These are phyloP conservation scores for Paracanthobrama guichenoti DNA, from an alignment of 2,113 vertebrate species.

Conservation along the genomic window DNA sequence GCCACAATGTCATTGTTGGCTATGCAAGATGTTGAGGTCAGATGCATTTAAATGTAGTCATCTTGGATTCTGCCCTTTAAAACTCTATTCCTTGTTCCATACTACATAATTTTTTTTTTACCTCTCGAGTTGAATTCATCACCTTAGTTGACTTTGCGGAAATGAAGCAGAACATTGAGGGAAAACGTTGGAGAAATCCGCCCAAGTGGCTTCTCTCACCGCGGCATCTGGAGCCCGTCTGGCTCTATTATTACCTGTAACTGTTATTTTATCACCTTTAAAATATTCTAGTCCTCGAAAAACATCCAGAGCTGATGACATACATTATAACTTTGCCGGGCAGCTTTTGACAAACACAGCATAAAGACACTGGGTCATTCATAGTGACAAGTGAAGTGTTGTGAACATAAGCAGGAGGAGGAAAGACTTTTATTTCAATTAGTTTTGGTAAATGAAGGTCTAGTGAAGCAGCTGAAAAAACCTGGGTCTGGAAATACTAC, in stretches of 20 bases:
- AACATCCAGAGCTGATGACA: conserved; percentile 33
- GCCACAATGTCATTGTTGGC: conserved; percentile 24
- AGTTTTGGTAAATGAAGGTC: conserved; percentile 36
- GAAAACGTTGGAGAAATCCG: conserved; percentile 25
- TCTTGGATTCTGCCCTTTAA: conserved; percentile 18
- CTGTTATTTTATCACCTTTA: conserved; percentile 46
- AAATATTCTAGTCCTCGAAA: conserved; percentile 43
- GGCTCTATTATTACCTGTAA: conserved; percentile 38
- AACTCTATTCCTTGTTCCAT: conserved; percentile 20
- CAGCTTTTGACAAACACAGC: conserved; percentile 16
- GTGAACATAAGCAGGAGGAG: conserved; percentile 26
- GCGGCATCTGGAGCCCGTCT: conserved; percentile 35
- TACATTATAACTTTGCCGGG: conserved; percentile 17
- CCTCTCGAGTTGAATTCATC: conserved; percentile 31
- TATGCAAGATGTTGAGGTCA: not conserved
- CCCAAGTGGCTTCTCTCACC: conserved; percentile 37
- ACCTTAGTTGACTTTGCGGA: conserved; percentile 33
- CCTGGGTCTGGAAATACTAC: conserved; percentile 28
- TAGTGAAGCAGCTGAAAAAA: conserved; percentile 37
- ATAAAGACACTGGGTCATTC: conserved; percentile 45
- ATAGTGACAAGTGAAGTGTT: conserved; percentile 44
- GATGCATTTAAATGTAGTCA: conserved; percentile 12
- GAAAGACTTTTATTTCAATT: conserved; percentile 44
- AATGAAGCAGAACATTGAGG: conserved; percentile 33
- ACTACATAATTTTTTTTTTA: conserved; percentile 31